Base-by-base conservation (phyloP, 2,888 invertebrate genomes). In the Campoplex nolae region DNA sequence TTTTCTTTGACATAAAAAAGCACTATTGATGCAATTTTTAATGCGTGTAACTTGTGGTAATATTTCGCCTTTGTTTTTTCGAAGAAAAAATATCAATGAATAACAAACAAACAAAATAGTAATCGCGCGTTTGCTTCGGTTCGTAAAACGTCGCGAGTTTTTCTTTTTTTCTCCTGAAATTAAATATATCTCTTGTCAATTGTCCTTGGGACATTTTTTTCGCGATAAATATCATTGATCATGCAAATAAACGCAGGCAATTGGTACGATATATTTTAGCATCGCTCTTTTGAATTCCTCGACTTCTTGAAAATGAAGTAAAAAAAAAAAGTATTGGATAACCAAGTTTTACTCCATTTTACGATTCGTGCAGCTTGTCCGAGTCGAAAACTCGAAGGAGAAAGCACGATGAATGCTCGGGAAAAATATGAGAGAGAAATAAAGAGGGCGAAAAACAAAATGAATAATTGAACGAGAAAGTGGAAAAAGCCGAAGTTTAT, bases 201-300 rank as follows among this genome's bases (percentile, higher is more conserved):
- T 70, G n/a, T 45, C 65, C 35, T 71, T 65, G 54, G 23, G 45
- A 38, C 77, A 58, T 11, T 6, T 6, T 62, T 32, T 62, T 62
- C 71, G 71, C 71, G 58, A 42, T 83, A 35, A 42, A 35, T 45
- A 56, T n/a, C 11, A 23, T 23, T 23, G 28, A 83, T 77, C 56
- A 23, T 32, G 58, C 48, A 51, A 58, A 54, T 48, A 68, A 75
- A 68, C 70, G 56, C 74, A 90, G 88, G 92, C 92, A 91, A 92
- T 92, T 91, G 91, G 88, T 90, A 88, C 90, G 88, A 90, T 90
- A 13, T 23, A 89, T 88, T 89, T 62, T 86, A 89, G 88, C 89
- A 89, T 68, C 82, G 54, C 35, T 62, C 62, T 38, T 38, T 38
- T 38, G 16, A 54, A 65, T 73, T 58, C 38, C 42, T 78, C 56